Base-by-base conservation (phyloP, 1,140 invertebrate species). In the Doryteuthis pealeii region DNA sequence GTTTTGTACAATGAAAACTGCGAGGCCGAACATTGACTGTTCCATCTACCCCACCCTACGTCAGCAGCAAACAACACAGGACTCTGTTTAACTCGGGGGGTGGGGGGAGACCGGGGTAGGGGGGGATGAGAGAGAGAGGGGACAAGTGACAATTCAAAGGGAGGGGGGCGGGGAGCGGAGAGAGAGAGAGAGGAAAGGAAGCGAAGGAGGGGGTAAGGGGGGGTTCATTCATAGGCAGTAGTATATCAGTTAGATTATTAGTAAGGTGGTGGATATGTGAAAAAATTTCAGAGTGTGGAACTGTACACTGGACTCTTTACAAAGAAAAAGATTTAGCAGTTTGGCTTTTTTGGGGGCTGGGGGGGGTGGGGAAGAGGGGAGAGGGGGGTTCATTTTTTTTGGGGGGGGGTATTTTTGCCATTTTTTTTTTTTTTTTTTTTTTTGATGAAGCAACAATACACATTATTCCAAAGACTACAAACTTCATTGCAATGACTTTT, bases 1-100 rank as follows among this genome's bases (percentile, higher is more conserved):
- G 26, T 58, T 31, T 68, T 68, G 66, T 68, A 68, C 66, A 68
- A 68, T 68, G 66, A 68, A 68, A 68, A 68, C 58, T 3, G 58
- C 10, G 3, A 58, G 54, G 18, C 18, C 18, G 18, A 58, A 28
- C 18, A 28, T 58, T 4, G 26, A 58, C 54, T n/a, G 18, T 58
- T 58, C 54, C 54, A 58, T 18, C 5, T n/a, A 58, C 18, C n/a
- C 45, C 54, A 58, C 54, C 54, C 54, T 58, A 58, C 54, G 5
- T 58, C 54, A 58, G 54, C 54, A 58, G 54, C 54, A n/a, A n/a
- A 58, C 54, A 58, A 58, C 54, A 58, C 18, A 18, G 26, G 54
- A 28, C 18, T n/a, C 26, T 22, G 4, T 58, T 22, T 4, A 18
- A 58, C 4, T 10, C 10, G 35, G 35, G 54, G 5, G 3, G 26